A percentile compares a stretch with the other conserved stretches of the same genome.
Conservation (phyloP, 1,140 invertebrate genomes). For the Brachionus angularis region DNA sequence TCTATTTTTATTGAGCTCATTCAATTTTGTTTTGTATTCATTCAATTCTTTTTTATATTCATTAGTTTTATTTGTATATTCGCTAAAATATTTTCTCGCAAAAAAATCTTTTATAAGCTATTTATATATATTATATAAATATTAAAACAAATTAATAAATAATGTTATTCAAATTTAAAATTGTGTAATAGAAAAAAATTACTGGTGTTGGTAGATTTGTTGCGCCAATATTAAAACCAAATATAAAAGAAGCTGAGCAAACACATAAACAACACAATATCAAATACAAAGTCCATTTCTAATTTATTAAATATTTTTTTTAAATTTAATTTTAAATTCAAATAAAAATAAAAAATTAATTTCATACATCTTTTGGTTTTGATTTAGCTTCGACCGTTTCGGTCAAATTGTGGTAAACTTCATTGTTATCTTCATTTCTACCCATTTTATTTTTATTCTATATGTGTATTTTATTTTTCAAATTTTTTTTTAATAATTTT, state of each 20-base stretch:
- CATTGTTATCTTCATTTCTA: conserved; percentile 34
- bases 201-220: conserved; percentile 34
- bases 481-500: too few relatives aligned
- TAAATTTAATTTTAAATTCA: not conserved
- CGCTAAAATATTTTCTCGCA: too few relatives aligned
- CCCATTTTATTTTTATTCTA: conserved; percentile 28
- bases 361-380: not conserved
- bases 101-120: too few relatives aligned
- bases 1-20: too few relatives aligned
- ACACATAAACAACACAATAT: conserved; percentile 5
- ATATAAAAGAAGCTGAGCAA: not conserved
- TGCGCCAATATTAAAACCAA: conserved; percentile 33
- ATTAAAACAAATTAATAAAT: too few relatives aligned
- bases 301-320: not conserved
- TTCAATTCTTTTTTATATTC: too few relatives aligned
- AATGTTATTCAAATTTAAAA: too few relatives aligned
- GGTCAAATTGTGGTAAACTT: conserved; percentile 40
- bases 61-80: too few relatives aligned
- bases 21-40: too few relatives aligned
- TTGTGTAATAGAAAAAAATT: too few relatives aligned
- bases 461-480: too few relatives aligned
- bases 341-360: not conserved
- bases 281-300: conserved; percentile 36
- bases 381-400: not conserved
- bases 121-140: too few relatives aligned